Conservation (phyloP, 2,797 vertebrate genomes). For the Gymnothorax javanicus region DNA sequence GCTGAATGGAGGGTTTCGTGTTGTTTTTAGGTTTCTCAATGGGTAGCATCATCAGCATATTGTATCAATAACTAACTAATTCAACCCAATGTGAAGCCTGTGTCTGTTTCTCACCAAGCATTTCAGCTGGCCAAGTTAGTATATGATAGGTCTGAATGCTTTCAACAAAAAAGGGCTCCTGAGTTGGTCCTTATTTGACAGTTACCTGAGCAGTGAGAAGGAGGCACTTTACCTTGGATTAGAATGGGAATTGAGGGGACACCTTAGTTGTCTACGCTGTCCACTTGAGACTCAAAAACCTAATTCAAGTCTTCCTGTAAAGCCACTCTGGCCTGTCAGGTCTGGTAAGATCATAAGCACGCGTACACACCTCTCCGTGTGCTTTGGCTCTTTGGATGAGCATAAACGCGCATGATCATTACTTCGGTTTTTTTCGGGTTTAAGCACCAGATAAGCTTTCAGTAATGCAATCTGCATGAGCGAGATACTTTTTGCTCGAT, state of each 20-base stretch:
- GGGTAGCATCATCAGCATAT: background rate
- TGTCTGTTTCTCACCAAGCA: background rate
- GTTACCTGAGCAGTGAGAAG: background rate
- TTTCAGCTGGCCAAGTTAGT: background rate
- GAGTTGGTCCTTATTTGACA: background rate
- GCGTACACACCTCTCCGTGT: background rate
- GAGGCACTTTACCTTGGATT: background rate
- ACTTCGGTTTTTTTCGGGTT: background rate
- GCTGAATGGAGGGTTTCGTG: background rate
- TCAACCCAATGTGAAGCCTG: background rate
- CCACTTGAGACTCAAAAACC: background rate
- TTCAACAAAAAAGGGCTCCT: background rate
- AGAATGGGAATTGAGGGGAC: background rate
- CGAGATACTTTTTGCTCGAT: background rate
- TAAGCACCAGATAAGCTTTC: background rate
- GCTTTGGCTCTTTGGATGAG: background rate
- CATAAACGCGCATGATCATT: background rate
- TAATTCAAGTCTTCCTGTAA: background rate
- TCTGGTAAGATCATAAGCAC: background rate
- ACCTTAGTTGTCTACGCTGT: background rate
- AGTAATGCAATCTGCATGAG: background rate
- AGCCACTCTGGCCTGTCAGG: background rate
- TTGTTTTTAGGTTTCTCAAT: background rate
- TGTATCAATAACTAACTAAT: background rate
- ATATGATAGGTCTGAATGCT: background rate